Base-by-base conservation (phyloP, 2,888 invertebrate genomes). In the Meganola albula region DNA sequence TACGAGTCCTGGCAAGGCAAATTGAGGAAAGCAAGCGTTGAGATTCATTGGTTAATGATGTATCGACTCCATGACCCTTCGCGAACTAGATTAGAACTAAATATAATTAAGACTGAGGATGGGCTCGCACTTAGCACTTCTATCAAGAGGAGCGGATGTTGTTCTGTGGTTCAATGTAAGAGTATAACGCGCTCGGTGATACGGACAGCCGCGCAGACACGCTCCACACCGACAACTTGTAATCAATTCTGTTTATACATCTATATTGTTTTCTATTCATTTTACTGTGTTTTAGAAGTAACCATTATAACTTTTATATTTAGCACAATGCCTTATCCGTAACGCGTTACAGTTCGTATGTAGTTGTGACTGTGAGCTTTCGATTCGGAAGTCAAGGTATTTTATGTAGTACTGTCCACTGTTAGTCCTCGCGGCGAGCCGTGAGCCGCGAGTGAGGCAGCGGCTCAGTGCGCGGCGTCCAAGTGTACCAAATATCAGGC, bases 401-500 rank as follows among this genome's bases (percentile, higher is more conserved):
- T 41, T 50, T 50, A 35, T 12, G 43, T 46, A 44, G 43, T n/a
- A n/a, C n/a, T n/a, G n/a, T n/a, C n/a, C n/a, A n/a, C n/a, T n/a
- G n/a, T n/a, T n/a, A n/a, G n/a, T n/a, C n/a, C n/a, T n/a, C n/a
- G n/a, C n/a, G n/a, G n/a, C n/a, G 16, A 3, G 2, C 5, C 4
- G 9, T 21, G 21, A 21, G 4, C 10, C n/a, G n/a, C 20, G 25
- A 26, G 23, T 25, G 27, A 28, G 31, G 40, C 35, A 28, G 33
- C 29, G 23, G 34, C 31, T 20, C 27, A 23, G 56, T 36, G 48
- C 61, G 63, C 58, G 60, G 63, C 48, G 56, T 53, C 53, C 53
- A 31, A 10, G 32, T 38, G 43, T 56, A 61, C 61, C 63, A 59
- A 63, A 63, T 61, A 58, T 54, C 57, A 45, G 58, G 63, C 65